A percentile compares a stretch with the other conserved stretches of the same genome.
These are phyloP conservation scores for Orientallactaga sibirica DNA, from an alignment of 2,797 vertebrate genomes.

Conservation along the genomic window DNA sequence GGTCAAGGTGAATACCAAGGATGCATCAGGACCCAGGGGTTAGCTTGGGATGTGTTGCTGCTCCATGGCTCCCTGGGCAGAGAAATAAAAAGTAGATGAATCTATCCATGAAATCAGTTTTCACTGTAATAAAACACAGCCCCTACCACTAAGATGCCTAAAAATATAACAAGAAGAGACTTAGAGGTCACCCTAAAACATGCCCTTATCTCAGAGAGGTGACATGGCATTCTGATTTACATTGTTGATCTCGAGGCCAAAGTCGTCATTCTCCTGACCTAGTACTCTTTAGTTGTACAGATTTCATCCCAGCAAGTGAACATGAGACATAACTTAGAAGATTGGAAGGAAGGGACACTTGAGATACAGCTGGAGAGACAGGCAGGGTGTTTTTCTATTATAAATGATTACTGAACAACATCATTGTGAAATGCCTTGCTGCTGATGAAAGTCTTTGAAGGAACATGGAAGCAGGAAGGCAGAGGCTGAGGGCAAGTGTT, in stretches of 20 bases:
- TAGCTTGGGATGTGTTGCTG: too few species aligned
- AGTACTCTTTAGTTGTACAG: background rate
- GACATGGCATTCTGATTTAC: background rate
- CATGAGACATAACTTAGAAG: conserved; percentile 5
- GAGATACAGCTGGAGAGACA: background rate
- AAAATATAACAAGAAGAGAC: conserved; percentile 31
- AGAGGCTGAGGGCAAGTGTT: background rate
- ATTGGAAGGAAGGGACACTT: background rate
- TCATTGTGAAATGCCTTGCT: background rate
- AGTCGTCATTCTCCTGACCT: background rate
- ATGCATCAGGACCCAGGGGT: too few species aligned
- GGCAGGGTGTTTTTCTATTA: background rate
- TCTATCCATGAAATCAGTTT: background rate
- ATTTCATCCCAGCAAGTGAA: conserved; percentile 17
- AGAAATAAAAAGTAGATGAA: conserved; percentile 45
- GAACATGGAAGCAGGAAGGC: background rate
- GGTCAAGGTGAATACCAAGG: too few species aligned
- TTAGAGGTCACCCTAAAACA: background rate
- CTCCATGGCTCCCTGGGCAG: too few species aligned
- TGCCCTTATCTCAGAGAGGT: background rate
- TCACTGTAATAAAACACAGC: background rate
- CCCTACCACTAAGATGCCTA: background rate
- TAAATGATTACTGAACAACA: background rate
- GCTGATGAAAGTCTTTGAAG: background rate
- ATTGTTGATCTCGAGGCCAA: background rate